phyloP scores from a whole-genome alignment of 2,113 vertebrate species.

The Bungarus multicinctus region DNA sequence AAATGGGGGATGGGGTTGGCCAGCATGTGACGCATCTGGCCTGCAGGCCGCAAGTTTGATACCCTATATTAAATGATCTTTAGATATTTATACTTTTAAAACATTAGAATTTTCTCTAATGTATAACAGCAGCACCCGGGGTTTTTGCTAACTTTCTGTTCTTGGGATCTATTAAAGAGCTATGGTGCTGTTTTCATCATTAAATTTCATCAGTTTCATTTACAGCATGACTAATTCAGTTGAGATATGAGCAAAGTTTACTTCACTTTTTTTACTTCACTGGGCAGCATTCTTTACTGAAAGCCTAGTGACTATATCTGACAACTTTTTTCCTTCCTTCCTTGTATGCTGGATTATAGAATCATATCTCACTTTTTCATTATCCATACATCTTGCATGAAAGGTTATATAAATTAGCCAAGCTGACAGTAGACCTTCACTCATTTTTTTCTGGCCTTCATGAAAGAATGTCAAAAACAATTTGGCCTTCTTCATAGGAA shows the following conservation, averaged over 20 bases:
- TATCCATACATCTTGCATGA: neutral
- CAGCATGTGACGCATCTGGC: no score
- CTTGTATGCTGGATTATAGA: neutral
- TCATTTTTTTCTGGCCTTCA: neutral
- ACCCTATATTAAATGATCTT: neutral
- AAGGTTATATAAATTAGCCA: neutral
- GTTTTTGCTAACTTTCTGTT: neutral
- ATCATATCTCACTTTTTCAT: neutral
- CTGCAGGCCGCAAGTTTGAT: no score
- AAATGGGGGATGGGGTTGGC: no score
- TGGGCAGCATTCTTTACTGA: neutral
- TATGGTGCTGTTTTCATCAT: neutral
- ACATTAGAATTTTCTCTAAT: neutral
- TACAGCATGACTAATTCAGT: neutral
- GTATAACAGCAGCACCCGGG: neutral
- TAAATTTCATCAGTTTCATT: neutral
- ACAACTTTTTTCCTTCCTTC: neutral
- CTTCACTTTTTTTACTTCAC: neutral
- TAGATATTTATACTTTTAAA: neutral
- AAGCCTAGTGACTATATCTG: neutral
- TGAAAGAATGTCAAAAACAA: neutral
- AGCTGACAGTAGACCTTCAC: neutral
- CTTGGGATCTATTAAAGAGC: neutral
- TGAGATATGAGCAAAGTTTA: neutral
- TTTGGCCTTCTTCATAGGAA: neutral